Evolutionary conservation across 2,113 vertebrate genomes (phyloP).

Genomic region (Plectropomus leopardus): DNA sequence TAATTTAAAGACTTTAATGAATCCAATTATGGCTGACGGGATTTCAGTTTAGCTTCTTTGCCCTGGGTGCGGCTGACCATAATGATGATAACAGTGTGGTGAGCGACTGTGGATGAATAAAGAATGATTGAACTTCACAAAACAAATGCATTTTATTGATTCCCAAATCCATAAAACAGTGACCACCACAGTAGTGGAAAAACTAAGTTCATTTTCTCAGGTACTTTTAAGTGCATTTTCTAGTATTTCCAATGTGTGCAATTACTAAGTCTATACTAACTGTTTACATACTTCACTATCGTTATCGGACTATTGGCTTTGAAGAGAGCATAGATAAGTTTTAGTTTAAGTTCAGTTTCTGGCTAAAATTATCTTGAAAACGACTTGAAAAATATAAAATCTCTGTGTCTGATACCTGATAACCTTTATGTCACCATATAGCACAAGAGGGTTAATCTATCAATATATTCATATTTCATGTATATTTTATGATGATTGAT

Average conservation of each 20-base stretch:
- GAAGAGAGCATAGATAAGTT: too few relatives aligned
- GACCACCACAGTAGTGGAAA: neutral
- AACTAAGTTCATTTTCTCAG: neutral
- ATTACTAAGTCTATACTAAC: neutral
- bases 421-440: neutral
- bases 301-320: too few relatives aligned
- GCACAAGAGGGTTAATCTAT: neutral
- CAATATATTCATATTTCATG: neutral
- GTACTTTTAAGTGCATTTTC: neutral
- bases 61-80: neutral
- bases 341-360: too few relatives aligned
- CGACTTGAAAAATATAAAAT: too few relatives aligned
- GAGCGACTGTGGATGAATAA: neutral
- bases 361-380: neutral
- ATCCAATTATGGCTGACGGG: neutral
- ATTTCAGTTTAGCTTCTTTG: neutral
- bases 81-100: neutral
- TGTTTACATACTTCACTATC: neutral
- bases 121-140: neutral
- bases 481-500: neutral
- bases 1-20: neutral
- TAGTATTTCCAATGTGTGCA: neutral
- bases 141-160: constrained; percentile 5
- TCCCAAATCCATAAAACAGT: neutral
- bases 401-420: neutral